Evolutionary conservation across 2,113 vertebrate species (phyloP).

Genomic region (Hippocampus comes): DNA sequence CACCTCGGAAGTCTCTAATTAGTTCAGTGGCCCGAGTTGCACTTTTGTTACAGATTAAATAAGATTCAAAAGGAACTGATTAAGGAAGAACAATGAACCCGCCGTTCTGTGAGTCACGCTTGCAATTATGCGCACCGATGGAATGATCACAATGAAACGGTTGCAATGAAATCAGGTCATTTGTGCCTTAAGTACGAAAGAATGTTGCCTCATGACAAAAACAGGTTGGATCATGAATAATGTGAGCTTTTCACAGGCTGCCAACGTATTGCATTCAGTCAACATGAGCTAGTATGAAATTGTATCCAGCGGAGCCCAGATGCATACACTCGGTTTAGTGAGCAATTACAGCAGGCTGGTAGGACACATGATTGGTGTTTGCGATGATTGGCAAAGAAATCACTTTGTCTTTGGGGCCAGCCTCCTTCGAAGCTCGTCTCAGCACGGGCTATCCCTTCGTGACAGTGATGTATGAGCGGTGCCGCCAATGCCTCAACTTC

Average conservation of each 20-base stretch:
- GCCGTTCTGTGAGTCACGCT: slow-evolving; percentile 28
- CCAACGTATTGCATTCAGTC: slow-evolving; percentile 16
- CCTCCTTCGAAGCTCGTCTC: slow-evolving; percentile 1
- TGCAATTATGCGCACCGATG: slow-evolving; percentile 28
- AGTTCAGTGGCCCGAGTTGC: slow-evolving; percentile 39
- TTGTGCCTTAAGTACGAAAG: slow-evolving; percentile 14
- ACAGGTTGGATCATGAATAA: slow-evolving; percentile 1
- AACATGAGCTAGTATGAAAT: slow-evolving; percentile 24
- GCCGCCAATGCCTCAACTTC: slow-evolving; percentile 8
- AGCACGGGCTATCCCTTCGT: background rate
- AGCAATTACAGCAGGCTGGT: slow-evolving; percentile 13
- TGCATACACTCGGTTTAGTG: background rate
- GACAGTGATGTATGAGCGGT: slow-evolving; percentile 23
- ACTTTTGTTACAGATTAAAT: slow-evolving; percentile 37
- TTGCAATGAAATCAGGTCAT: slow-evolving; percentile 38
- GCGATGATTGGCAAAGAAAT: slow-evolving; percentile 7
- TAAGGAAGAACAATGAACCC: slow-evolving; percentile 30
- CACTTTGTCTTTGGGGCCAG: slow-evolving; percentile 10
- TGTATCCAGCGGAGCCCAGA: slow-evolving; percentile 15
- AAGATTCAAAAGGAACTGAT: slow-evolving; percentile 37
- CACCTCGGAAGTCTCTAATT: slow-evolving; percentile 40
- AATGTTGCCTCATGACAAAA: slow-evolving; percentile 18
- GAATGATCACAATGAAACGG: background rate
- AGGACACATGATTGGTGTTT: slow-evolving; percentile 25
- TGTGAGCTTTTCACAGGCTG: background rate